Conservation (phyloP, 2,113 vertebrate species). For the Enhydra lutris region DNA sequence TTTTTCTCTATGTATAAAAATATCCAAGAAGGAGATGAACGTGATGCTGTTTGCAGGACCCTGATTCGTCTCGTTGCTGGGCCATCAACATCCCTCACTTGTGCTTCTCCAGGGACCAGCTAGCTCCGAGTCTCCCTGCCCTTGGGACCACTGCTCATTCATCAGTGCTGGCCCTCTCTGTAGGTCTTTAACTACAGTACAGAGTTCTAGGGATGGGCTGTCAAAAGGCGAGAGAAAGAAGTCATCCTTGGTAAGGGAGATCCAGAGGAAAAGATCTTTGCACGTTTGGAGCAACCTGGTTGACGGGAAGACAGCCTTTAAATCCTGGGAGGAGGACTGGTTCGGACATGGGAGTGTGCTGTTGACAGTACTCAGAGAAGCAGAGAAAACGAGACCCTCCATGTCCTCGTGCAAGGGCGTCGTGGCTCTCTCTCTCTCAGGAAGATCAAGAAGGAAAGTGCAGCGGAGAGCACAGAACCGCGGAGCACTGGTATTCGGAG, state of each 20-base stretch:
- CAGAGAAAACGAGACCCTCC: not conserved
- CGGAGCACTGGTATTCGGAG: fast-evolving
- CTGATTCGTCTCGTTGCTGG: fast-evolving
- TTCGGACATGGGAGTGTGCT: not conserved
- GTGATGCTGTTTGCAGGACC: not conserved
- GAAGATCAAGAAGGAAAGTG: not conserved
- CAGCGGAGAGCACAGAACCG: not conserved
- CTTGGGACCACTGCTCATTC: not conserved
- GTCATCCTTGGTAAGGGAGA: not conserved
- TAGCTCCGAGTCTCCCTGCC: fast-evolving
- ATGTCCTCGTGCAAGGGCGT: fast-evolving
- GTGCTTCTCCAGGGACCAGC: not conserved
- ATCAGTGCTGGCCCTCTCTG: fast-evolving
- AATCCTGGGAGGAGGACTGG: not conserved
- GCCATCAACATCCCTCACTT: fast-evolving
- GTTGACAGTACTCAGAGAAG: not conserved
- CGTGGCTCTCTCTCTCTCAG: not conserved
- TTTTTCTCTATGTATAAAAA: not conserved
- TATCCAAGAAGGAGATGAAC: not conserved
- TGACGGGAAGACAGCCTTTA: not conserved
- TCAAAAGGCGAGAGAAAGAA: not conserved
- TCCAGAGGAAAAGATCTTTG: not conserved
- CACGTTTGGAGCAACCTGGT: not conserved
- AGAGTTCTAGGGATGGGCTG: not conserved
- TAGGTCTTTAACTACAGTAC: not conserved